Base-by-base conservation (phyloP, 2,888 invertebrate genomes). In the Podotricha telesiphe region DNA sequence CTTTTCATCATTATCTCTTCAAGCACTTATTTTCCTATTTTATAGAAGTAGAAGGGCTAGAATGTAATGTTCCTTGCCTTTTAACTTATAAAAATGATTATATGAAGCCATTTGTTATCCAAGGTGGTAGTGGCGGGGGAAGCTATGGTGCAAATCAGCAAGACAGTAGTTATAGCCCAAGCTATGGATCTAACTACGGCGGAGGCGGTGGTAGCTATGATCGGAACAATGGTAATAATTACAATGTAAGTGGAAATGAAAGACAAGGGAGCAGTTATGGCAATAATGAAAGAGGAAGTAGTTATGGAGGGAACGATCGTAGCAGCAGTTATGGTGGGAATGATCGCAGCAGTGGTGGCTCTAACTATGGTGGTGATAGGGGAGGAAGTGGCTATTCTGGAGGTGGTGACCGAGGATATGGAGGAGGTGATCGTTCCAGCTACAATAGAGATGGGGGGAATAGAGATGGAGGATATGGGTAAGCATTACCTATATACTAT, bases 391-490 rank as follows among this genome's bases (percentile, higher is more conserved):
- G 91, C 74, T 88, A 88, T 75, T 86, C 87, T 28, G 82, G 89
- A 67, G 82, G 89, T 67, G 90, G 93, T 51, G 74, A 73, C 61
- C 53, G 73, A 58, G 88, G 91, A 71, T 89, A 87, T 78, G 89
- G 91, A 76, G 89, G 91, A 77, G 72, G 73, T 69, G 91, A 93
- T 79, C 80, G 94, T 71, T 83, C 91, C 71, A 86, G 93, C 79
- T 93, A 90, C 85, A 93, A 85, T 86, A 94, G 94, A 87, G 94
- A 94, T 85, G 94, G 94, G 82, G 94, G 90, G 85, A 94, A 83
- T 91, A 94, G 86, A 91, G 94, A 89, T 81, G 88, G 92, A 66
- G 94, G 93, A 83, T 94, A 88, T 87, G 94, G 94, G 94, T 95
- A 86, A 94, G 94, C 90, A 76, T 77, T 28, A 59, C 28, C 28